Base-by-base conservation (phyloP, 2,113 vertebrate species). In the Hemiscyllium ocellatum region DNA sequence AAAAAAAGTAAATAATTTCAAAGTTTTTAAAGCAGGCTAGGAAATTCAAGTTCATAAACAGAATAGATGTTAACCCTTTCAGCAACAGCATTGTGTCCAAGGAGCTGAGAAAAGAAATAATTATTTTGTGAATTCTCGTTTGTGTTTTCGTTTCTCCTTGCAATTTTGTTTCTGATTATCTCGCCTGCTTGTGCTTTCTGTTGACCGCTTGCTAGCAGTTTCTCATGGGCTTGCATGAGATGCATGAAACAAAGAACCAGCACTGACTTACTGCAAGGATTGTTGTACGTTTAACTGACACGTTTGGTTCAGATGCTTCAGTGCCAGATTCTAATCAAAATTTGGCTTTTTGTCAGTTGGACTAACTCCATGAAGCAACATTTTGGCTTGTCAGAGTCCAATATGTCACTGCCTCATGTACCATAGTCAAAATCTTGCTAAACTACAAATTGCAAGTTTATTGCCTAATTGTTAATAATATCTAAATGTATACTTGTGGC, bases 391-490 rank as follows among this genome's bases (percentile, higher is more conserved):
- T 76, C 69, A 72, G 37, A 95, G 47, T 26, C 15, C 17, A 66
- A 50, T 95, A 13, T 72, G 33, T 72, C 2, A 17, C 26, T 52
- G 68, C 52, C 29, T 26, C 72, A 95, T 69, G 72, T 72, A 72
- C 69, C 24, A 33, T 22, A 50, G 91, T 70, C 33, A 47, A 13
- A 94, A 94, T 37, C 61, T 13, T 20, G 12, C 42, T 70, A 47
- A 4, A 52, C n/a, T 94, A 95, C 69, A 72, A 95, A 95, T 50
- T 72, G 69, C n/a, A 76, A 93, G 94, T 42, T 52, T 95, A 72
- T 12, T 95, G 94, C 56, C 61, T 42, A 61, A 37, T n/a, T 65
- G 37, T 93, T 66, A 22, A 72, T 17, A 95, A 95, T 47, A 52
- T 29, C 68, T 72, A 95, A 52, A 72, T 76, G 4, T 72, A 33